Conservation (phyloP, 2,797 vertebrate species). For the Nannoperca obscura region DNA sequence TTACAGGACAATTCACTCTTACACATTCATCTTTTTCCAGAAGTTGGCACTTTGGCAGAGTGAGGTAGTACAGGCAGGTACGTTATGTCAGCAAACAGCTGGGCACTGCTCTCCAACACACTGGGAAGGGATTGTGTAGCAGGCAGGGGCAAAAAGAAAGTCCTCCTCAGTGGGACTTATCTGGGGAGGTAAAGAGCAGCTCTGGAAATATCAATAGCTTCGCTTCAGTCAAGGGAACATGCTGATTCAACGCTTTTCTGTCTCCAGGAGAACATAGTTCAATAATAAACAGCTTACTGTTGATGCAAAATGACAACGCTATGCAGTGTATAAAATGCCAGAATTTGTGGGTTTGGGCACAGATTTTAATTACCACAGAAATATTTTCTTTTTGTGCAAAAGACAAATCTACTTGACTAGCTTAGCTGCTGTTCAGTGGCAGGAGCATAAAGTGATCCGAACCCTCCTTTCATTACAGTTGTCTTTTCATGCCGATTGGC, state of each 20-base stretch:
- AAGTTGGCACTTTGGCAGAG: constrained; percentile 33
- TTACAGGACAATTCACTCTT: constrained; percentile 19
- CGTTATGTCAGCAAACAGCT: constrained; percentile 43
- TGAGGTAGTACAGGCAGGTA: constrained; percentile 40
- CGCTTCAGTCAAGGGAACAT: constrained; percentile 68
- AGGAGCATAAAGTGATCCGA: constrained; percentile 15
- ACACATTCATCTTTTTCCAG: constrained; percentile 10
- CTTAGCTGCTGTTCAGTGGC: constrained; percentile 19
- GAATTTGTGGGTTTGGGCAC: constrained; percentile 30
- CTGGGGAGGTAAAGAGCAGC: constrained; percentile 60
- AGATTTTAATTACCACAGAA: constrained; percentile 46
- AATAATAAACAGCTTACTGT: constrained; percentile 72
- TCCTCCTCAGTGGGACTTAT: constrained; percentile 64
- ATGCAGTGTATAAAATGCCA: constrained; percentile 43
- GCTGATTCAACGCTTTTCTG: constrained; percentile 74
- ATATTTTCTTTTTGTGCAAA: constrained; percentile 38
- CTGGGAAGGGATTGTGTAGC: constrained; percentile 52
- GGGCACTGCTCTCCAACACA: constrained; percentile 21
- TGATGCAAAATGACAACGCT: constrained; percentile 66
- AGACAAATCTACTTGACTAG: constrained; percentile 13
- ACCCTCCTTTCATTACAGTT: constrained; percentile 39
- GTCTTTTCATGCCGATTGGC: constrained; percentile 39
- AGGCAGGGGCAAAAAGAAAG: constrained; percentile 56
- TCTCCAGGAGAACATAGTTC: constrained; percentile 75
- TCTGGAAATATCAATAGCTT: constrained; percentile 78